Evolutionary conservation across 1,140 invertebrate species (phyloP), one percentile per base, ranked within the genome.

Genomic region (Nephila pilipes): DNA sequence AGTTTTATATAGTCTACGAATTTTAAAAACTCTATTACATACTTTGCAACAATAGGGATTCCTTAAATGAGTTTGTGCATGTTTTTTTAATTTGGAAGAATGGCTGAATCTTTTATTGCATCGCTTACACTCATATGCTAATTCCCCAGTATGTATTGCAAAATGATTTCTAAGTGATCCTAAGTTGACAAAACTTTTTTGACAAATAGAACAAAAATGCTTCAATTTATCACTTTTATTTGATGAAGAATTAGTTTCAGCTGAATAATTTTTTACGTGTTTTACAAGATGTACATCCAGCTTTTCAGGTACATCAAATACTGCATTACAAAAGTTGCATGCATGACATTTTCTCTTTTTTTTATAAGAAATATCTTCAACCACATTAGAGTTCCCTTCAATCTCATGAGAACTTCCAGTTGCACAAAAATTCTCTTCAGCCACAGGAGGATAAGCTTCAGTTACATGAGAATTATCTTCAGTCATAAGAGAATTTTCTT

Each of bases 161-260:
- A 87, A 69, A 22, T 93, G 91, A 18, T 87, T 93, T 75, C 60
- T 69, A 1, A 93, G 60, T 16, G 38, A 8, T 4, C 54, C 81
- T n/a, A 93, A 80, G 54, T 75, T 38, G 36, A 93, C 65, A 87
- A 93, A 93, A 18, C 85, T 83, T 79, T 93, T 93, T n/a, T 87
- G 38, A 75, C 91, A 93, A 20, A 79, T 20, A 6, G 63, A 57
- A 36, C 91, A 93, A 79, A 60, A 32, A 63, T 93, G 91, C 10
- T 60, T 93, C 20, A n/a, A 79, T 60, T 46, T 93, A 25, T n/a
- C 25, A 32, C 81, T 87, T 20, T 12, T 55, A 46, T 36, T 16
- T 12, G 4, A 46, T 10, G 46, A 46, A 46, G 46, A 1, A 46
- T 10, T 6, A 46, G 46, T 2, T 25, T 81, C 25, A 46, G 46